Evolutionary conservation across 2,888 invertebrate species (phyloP), one percentile per base, ranked within the genome.

Genomic region (Ornithoptera alexandrae): DNA sequence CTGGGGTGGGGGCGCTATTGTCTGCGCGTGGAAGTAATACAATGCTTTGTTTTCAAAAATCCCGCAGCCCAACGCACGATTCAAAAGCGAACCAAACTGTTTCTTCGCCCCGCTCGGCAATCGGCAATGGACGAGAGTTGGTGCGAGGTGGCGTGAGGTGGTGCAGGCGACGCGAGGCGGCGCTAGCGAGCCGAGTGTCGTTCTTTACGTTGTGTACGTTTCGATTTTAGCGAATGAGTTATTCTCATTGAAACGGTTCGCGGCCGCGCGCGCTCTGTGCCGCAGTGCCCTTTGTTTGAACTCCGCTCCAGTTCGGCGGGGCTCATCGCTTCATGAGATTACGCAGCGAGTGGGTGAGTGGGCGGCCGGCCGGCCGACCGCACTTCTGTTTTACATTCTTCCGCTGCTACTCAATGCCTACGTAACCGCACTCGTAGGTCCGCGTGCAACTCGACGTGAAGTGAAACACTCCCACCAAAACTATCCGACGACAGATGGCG

Each of bases 401-500:
- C 46, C 1, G 15, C 46, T 15, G 46, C 46, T 46, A 15, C 12
- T 42, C 46, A 46, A 46, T 46, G 15, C 15, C 15, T 46, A 15
- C 17, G 2, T 12, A 46, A 46, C 46, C 42, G 22, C 22, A 22
- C 22, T 22, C 1, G 22, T 22, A 22, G 22, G 22, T 22, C 42
- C 42, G 42, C 42, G 42, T 10, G 30, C 30, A 62, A 6, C 24
- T 0, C 3, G 20, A 15, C 15, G n/a, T 2, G 61, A 15, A 61
- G 39, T 57, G 12, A 4, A 12, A 6, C 17, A 15, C 22, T n/a
- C 10, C 10, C 46, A 18, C 15, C 50, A 15, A 24, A 12, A 20
- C 53, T 64, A 53, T 59, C 62, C 42, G 42, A 71, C 74, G 70
- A 78, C 72, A 90, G 91, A 85, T 87, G 86, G 84, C 89, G 84